Conservation (phyloP, 1,140 invertebrate genomes). For the Calosoma granatense region DNA sequence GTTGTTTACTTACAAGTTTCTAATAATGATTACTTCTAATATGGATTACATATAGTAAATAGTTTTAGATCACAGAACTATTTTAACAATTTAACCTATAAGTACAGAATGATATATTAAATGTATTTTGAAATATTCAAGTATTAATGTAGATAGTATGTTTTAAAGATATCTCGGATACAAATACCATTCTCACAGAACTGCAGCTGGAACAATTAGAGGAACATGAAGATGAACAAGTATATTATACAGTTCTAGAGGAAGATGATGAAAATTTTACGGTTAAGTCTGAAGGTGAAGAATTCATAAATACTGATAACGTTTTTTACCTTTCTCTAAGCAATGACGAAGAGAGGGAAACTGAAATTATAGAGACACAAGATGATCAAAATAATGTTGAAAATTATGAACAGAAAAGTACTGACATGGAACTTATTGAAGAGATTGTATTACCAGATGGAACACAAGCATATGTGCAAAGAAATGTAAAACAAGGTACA, state of each 20-base stretch:
- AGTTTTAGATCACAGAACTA: too few species aligned
- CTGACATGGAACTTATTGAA: neutral
- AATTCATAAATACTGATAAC: neutral
- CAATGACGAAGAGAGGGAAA: neutral
- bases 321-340: neutral
- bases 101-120: too few species aligned
- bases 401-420: neutral
- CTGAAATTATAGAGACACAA: neutral
- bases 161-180: neutral
- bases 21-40: too few species aligned
- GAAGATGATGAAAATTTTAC: neutral
- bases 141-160: too few species aligned
- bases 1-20: too few species aligned
- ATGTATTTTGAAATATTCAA: too few species aligned
- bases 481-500: slow-evolving; percentile 23
- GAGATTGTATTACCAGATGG: slow-evolving; percentile 32
- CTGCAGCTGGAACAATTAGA: neutral
- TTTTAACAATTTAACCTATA: too few species aligned
- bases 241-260: neutral
- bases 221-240: neutral
- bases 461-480: slow-evolving; percentile 32
- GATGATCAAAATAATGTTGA: neutral
- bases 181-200: neutral
- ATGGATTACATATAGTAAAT: too few species aligned
- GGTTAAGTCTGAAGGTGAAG: neutral